Percentiles rank a stretch among this genome's conserved stretches.
These are phyloP conservation scores for Merluccius polli DNA, from an alignment of 2,797 vertebrate genomes.

Conservation along the genomic window DNA sequence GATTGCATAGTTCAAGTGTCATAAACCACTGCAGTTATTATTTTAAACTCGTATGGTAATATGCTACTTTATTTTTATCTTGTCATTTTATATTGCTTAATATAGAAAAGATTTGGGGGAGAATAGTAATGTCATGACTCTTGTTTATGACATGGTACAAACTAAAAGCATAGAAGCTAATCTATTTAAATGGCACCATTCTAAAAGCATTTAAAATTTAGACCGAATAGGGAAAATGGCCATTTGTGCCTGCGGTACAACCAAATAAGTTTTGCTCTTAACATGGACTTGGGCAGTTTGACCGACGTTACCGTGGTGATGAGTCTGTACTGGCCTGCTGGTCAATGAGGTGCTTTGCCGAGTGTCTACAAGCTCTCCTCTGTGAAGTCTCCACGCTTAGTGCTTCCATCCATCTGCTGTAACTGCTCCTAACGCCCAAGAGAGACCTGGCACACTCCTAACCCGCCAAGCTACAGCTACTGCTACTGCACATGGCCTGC, in stretches of 20 bases:
- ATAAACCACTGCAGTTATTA: not conserved
- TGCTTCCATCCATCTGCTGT: not conserved
- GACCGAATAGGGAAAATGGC: too few relatives aligned
- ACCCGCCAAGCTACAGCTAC: not conserved
- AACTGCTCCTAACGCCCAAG: not conserved
- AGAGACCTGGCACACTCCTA: not conserved
- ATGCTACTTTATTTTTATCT: not conserved
- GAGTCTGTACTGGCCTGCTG: slow-evolving; percentile 55
- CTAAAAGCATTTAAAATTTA: too few relatives aligned
- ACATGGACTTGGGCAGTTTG: too few relatives aligned
- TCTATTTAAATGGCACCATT: too few relatives aligned
- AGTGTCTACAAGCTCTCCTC: not conserved
- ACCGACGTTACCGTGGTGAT: slow-evolving; percentile 16
- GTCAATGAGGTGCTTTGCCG: not conserved
- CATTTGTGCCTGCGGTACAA: too few relatives aligned
- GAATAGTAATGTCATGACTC: too few relatives aligned
- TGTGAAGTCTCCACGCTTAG: not conserved
- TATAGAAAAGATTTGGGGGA: not conserved
- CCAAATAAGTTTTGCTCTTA: too few relatives aligned
- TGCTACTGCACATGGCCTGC: not conserved
- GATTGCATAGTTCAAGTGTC: too few relatives aligned
- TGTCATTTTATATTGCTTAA: not conserved
- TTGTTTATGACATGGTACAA: too few relatives aligned
- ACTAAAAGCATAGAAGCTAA: too few relatives aligned
- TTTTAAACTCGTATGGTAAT: not conserved